Base-by-base conservation (phyloP, 1,140 invertebrate species). In the Radopholus similis region DNA sequence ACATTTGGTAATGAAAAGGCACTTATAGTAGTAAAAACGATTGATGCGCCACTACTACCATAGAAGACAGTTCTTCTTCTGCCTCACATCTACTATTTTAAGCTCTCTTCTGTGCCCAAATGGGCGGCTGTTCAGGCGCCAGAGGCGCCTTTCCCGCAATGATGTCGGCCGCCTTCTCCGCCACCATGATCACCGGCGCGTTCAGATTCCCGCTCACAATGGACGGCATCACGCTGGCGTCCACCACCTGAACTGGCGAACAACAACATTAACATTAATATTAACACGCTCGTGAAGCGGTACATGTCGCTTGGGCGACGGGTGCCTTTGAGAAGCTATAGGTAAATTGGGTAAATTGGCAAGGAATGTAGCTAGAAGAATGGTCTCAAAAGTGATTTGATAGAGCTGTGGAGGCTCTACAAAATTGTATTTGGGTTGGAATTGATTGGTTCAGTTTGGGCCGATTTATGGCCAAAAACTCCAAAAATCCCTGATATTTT, bases 181-280 rank as follows among this genome's bases (percentile, higher is more conserved):
- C 86, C 15, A 87, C 49, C 86, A 87, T 87, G 18, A 86, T 86
- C 11, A 83, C 83, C 13, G 85, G 84, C 18, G 84, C 86, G 74
- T 87, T 87, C 32, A 87, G 78, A 66, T 87, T 87, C 15, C 85
- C 86, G 71, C 83, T 86, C 32, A 85, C 81, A 32, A 87, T 83
- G 49, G 82, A 84, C 5, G 86, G 86, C 85, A 87, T 86, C 6
- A 87, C 82, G 28, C 85, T 86, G 2, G 86, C 85, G 80, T 87
- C 86, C 13, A 86, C 85, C 8, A 87, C 83, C 59, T 86, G 71
- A 34, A 68, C 28, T 30, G 34, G 9, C 64, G 18, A 30, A 35
- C 18, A 58, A 66, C 8, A 26, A 55, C 32, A 37, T n/a, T n/a
- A n/a, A n/a, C n/a, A n/a, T n/a, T n/a, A n/a, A n/a, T n/a, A n/a